Percentiles rank a stretch among this genome's conserved stretches.
These are phyloP conservation scores for Drosophila pegasa DNA, from an alignment of 2,888 invertebrate genomes.

Conservation along the genomic window DNA sequence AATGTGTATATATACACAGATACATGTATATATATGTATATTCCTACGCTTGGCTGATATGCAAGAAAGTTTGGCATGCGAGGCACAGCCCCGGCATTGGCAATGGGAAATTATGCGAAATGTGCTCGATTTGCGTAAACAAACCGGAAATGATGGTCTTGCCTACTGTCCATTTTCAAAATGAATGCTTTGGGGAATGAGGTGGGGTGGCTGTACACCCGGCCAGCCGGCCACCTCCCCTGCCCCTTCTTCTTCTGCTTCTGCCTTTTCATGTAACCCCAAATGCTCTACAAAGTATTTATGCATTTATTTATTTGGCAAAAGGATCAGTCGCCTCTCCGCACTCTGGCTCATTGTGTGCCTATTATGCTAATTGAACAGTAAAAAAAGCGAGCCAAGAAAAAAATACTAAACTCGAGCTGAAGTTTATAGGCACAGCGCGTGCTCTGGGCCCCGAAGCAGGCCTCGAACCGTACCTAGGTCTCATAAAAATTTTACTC, in stretches of 20 bases:
- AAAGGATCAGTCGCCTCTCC: slow-evolving; percentile 74
- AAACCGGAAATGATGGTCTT: slow-evolving; percentile 81
- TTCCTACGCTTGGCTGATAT: slow-evolving; percentile 44
- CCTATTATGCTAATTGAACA: slow-evolving; percentile 83
- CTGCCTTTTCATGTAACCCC: background rate
- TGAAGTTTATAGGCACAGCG: slow-evolving; percentile 71
- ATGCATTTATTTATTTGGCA: slow-evolving; percentile 78
- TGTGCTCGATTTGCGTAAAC: slow-evolving; percentile 82
- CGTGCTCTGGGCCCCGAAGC: slow-evolving; percentile 67
- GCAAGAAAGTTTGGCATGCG: slow-evolving; percentile 64
- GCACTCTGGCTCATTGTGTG: slow-evolving; percentile 63
- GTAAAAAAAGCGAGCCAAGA: slow-evolving; percentile 59
- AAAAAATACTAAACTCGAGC: slow-evolving; percentile 31
- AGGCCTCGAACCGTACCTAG: slow-evolving; percentile 37
- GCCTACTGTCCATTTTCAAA: slow-evolving; percentile 73
- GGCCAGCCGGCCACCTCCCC: no score
- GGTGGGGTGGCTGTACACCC: background rate
- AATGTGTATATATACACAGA: slow-evolving; percentile 29
- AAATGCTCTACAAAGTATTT: slow-evolving; percentile 59
- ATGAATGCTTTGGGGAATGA: slow-evolving; percentile 38
- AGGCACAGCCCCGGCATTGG: slow-evolving; percentile 68
- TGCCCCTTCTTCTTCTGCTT: background rate
- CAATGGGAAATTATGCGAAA: slow-evolving; percentile 82
- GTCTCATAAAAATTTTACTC: slow-evolving; percentile 72
- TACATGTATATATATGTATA: slow-evolving; percentile 17